A percentile compares a stretch with the other conserved stretches of the same genome.
These are phyloP conservation scores for Agrotis ipsilon DNA, from an alignment of 2,888 invertebrate genomes.

Conservation along the genomic window DNA sequence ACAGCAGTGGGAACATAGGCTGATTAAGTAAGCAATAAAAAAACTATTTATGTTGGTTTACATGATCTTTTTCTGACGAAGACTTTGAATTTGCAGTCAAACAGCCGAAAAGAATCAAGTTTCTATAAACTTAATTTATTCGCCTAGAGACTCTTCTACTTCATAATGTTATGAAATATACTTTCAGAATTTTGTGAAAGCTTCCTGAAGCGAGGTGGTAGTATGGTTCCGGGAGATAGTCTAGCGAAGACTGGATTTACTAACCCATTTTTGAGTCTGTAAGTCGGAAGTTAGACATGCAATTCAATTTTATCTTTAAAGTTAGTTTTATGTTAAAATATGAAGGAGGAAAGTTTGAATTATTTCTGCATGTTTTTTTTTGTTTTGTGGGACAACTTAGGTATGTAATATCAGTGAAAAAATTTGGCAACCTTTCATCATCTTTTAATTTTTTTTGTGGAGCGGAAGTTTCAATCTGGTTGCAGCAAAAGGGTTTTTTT, in stretches of 20 bases:
- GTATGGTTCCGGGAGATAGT: constrained; percentile 3
- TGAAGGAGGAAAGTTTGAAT: not conserved
- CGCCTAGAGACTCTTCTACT: not conserved
- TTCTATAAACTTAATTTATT: not conserved
- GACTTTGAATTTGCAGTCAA: too few species aligned
- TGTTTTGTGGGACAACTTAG: too few species aligned
- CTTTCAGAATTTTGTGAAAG: constrained; percentile 9
- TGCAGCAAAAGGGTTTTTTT: too few species aligned
- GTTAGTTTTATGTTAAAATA: not conserved
- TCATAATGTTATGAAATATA: not conserved
- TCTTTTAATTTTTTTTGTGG: too few species aligned
- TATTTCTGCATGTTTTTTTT: not conserved
- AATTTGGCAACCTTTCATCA: too few species aligned
- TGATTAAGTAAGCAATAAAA: too few species aligned
- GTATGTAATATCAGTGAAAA: too few species aligned
- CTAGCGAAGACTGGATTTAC: not conserved
- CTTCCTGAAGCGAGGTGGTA: too few species aligned
- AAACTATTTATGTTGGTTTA: too few species aligned
- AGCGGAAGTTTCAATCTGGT: too few species aligned
- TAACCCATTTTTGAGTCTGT: not conserved
- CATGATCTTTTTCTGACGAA: not conserved
- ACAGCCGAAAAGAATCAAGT: not conserved
- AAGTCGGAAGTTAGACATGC: not conserved
- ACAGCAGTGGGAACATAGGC: too few species aligned
- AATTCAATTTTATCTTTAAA: not conserved